These are phyloP conservation scores for Eupeodes corollae DNA, from an alignment of 1,140 invertebrate genomes.

Conservation along the genomic window DNA sequence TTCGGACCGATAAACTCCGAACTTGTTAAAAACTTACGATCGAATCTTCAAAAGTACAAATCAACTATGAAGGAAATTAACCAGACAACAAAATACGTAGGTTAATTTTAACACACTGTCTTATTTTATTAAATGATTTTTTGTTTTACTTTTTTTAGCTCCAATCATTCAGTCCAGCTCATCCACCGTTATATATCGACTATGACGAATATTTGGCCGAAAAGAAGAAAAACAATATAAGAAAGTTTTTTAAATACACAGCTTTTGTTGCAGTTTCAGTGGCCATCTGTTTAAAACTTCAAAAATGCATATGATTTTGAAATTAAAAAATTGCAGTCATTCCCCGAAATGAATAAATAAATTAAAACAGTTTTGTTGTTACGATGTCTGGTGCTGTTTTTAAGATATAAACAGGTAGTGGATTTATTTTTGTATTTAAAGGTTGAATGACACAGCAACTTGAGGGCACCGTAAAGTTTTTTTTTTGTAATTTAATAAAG, in stretches of 20 bases:
- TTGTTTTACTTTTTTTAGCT: slow-evolving; percentile 12
- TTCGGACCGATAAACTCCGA: slow-evolving; percentile 14
- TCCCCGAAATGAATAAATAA: no score
- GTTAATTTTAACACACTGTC: slow-evolving; percentile 3
- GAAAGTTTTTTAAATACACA: slow-evolving; percentile 27
- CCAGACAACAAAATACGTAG: slow-evolving; percentile 29
- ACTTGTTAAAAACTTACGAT: slow-evolving; percentile 13
- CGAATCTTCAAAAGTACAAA: slow-evolving; percentile 15
- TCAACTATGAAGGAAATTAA: slow-evolving; percentile 16
- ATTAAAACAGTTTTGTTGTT: no score
- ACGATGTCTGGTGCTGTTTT: no score
- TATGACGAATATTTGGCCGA: slow-evolving; percentile 27
- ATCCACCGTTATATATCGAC: slow-evolving; percentile 26
- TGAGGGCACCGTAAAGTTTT: no score
- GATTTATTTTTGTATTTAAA: no score
- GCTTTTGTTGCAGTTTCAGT: slow-evolving; percentile 28
- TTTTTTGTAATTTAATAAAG: no score
- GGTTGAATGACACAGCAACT: no score
- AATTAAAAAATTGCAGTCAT: no score
- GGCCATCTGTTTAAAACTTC: slow-evolving; percentile 28
- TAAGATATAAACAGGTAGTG: no score
- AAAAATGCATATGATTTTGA: slow-evolving; percentile 3
- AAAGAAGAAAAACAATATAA: slow-evolving; percentile 24
- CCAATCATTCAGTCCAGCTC: slow-evolving; percentile 24
- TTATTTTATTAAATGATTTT: not conserved